phyloP scores from a whole-genome alignment of 2,113 vertebrate species.

The Python bivittatus region DNA sequence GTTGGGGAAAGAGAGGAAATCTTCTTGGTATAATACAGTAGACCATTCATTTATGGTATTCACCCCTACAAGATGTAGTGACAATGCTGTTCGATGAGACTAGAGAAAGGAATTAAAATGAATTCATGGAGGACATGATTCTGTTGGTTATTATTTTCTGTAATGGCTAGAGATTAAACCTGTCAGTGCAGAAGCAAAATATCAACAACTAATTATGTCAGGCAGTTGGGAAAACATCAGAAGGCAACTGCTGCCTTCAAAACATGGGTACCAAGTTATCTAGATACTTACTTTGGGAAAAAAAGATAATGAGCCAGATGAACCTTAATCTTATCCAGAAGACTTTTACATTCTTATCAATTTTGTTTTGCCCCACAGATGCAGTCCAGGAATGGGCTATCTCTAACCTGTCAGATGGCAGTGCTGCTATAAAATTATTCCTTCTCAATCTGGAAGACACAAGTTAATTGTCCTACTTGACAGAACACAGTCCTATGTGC shows the following conservation, averaged over 20 bases:
- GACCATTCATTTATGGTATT: neutral
- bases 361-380: neutral
- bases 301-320: neutral
- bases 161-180: neutral
- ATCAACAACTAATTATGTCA: neutral
- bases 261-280: too few species aligned
- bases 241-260: neutral
- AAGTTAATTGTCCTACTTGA: too few species aligned
- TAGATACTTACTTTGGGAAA: too few species aligned
- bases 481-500: too few species aligned
- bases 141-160: neutral
- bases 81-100: neutral
- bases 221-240: neutral
- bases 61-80: neutral
- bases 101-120: neutral
- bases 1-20: neutral
- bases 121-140: neutral
- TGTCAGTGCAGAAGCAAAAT: neutral
- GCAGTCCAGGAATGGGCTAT: neutral
- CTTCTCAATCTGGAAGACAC: neutral
- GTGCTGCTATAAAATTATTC: neutral
- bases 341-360: neutral
- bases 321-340: neutral
- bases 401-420: neutral
- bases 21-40: neutral